Evolutionary conservation across 2,113 vertebrate species (phyloP), one percentile per base, ranked within the genome.

Genomic region (Mirounga angustirostris): DNA sequence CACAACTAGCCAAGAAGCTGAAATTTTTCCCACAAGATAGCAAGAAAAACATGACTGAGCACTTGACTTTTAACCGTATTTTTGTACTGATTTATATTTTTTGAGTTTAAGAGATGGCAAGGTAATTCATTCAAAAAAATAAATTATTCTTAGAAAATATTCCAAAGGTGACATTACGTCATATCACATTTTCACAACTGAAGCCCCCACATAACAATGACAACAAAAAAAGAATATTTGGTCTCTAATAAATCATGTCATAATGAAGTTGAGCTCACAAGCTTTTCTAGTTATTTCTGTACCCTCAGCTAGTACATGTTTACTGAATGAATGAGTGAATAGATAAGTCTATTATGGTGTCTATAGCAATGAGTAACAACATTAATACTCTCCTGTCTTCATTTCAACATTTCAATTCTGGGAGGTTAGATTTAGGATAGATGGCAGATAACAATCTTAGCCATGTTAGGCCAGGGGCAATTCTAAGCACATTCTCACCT

Each of bases 101-200:
- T 65, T 67, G 50, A 30, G 50, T 52, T 95, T 94, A 87, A 97
- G 28, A 15, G 16, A 86, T 52, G 54, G 30, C 2, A 92, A 56
- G 36, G 8, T 61, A 85, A 89, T 43, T 92, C 87, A 7, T 18
- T 67, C 24, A 92, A 82, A 88, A 91, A 58, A 94, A 92, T 61
- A 4, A 71, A 59, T 69, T 89, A 4, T 87, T 87, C 80, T 89
- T 71, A 85, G 46, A 97, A 97, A 92, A 58, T 67, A 81, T 50
- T 81, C 7, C 71, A 46, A 87, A 87, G 89, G 33, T 33, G 52
- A 89, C 56, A 4, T 15, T 9, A 63, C 26, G 22, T 33, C 69
- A 90, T 91, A 52, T 22, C 28, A 65, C 2, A 40, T 69, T 80
- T 89, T 95, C 22, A 59, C 58, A 33, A 40, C 40, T 84, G 43